Base-by-base conservation (phyloP, 2,113 vertebrate species). In the Clarias magur region DNA sequence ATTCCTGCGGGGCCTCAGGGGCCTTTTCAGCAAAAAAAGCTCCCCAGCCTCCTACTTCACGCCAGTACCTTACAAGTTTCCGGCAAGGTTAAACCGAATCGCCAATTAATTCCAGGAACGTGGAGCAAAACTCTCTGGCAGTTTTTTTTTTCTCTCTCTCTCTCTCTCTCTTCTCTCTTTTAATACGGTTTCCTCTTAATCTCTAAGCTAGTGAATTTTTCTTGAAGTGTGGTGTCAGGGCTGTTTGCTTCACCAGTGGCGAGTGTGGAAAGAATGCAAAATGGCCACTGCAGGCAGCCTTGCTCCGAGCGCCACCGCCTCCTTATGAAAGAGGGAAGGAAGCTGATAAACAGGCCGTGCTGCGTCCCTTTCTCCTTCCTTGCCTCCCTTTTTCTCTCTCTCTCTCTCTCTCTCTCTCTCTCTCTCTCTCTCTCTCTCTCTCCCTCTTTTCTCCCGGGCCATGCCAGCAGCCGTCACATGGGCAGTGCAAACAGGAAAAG, bases 401-500 rank as follows among this genome's bases (percentile, higher is more conserved):
- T 68, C 70, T 34, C 73, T 65, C 42, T 73, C 62, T 83, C 56
- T 30, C 65, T 48, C 80, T 87, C 84, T 17, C 60, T 70, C 84
- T 67, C 2, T 38, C 38, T 63, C 75, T 68, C 70, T 34, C 73
- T 65, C 42, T 73, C 62, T 83, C 56, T 30, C 65, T 48, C 80
- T 87, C 84, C 25, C 60, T 70, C 84, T 67, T 48, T 83, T 72
- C 75, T 54, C 72, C 63, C 38, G 27, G 59, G 7, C 10, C 80
- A 80, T 72, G 83, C 72, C 85, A 88, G 86, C n/a, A 86, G 84
- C 48, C 38, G 3, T 89, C 83, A 88, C 72, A 34, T 75, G 25
- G 70, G 70, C 83, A 78, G 42, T 54, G 27, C 62, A 56, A 79
- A 87, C 85, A 86, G 88, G 84, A 86, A 88, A 78, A 75, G 68